Conservation (phyloP, 2,888 invertebrate genomes). For the Eupeodes luniger region DNA sequence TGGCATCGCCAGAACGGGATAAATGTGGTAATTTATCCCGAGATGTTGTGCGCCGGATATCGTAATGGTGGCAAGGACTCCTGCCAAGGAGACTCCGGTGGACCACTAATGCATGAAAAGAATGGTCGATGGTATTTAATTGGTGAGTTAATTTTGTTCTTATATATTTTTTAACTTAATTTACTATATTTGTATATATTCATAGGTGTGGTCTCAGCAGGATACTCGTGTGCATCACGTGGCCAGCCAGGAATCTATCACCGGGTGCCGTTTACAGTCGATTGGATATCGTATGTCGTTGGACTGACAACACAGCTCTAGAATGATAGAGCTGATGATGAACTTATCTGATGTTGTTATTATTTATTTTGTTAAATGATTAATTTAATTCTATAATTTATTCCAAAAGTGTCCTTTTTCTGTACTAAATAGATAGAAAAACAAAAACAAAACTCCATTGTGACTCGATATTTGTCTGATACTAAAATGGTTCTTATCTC, state of each 20-base stretch:
- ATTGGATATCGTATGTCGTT: slow-evolving; percentile 92
- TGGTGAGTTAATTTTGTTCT: slow-evolving; percentile 79
- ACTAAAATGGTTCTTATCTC: slow-evolving; percentile 46
- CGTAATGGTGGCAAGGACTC: slow-evolving; percentile 90
- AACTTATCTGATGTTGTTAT: slow-evolving; percentile 29
- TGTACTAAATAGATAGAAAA: not conserved
- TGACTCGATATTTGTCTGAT: not conserved
- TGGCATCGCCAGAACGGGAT: slow-evolving; percentile 88
- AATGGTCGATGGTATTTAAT: slow-evolving; percentile 95
- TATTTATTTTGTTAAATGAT: slow-evolving; percentile 60
- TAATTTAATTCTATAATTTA: slow-evolving; percentile 65
- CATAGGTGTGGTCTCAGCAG: slow-evolving; percentile 94
- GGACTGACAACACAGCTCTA: slow-evolving; percentile 82
- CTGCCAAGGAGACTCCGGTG: slow-evolving; percentile 89
- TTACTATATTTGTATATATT: not conserved
- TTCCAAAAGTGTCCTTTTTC: slow-evolving; percentile 57
- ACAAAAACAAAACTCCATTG: not conserved
- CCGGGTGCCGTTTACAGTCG: slow-evolving; percentile 95
- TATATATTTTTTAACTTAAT: not conserved
- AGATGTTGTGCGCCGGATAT: slow-evolving; percentile 98
- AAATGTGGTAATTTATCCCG: slow-evolving; percentile 92
- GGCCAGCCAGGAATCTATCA: slow-evolving; percentile 98
- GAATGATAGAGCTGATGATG: slow-evolving; percentile 39
- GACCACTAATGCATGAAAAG: slow-evolving; percentile 95
- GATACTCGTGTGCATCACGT: slow-evolving; percentile 96